Evolutionary conservation across 2,888 invertebrate genomes (phyloP), one percentile per base, ranked within the genome.

Genomic region (Hydrotaea diabolus): DNA sequence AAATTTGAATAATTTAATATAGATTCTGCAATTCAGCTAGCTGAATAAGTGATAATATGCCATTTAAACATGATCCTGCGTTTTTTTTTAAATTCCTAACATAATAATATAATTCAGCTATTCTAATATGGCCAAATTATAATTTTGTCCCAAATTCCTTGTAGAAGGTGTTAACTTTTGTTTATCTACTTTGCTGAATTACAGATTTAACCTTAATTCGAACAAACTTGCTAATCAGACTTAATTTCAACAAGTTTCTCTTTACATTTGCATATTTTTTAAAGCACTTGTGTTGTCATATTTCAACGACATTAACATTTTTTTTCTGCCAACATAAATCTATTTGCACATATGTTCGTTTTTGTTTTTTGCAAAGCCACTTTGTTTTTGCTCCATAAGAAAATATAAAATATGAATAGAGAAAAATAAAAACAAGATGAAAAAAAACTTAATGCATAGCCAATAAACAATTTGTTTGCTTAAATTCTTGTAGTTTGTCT

Each of bases 381-480:
- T 23, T 46, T 46, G 19, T 21, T 1, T 19, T 13, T 31, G 31
- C 31, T 31, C 31, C 31, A 13, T 21, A 46, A 19, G 39, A 66
- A 17, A 17, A 36, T 11, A 66, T 43, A 66, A 66, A 17, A 23
- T 26, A 59, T 59, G 26, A 66, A n/a, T 31, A 46, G 17, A n/a
- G n/a, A n/a, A n/a, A n/a, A n/a, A n/a, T n/a, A n/a, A 66, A 66
- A 39, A 69, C 8, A 59, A n/a, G 26, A 23, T 53, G n/a, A 36
- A 46, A 81, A 81, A 2, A 31, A 4, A 31, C 19, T 72, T 69
- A 69, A 57, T 79, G 62, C 55, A 31, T 59, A 39, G 62, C 76
- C 59, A 78, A 66, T 46, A 75, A 82, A 76, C 79, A 77, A 80
- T 83, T 83, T 82, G 82, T 78, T 82, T 80, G 77, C 57, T 79